Evolutionary conservation across 1,140 invertebrate genomes (phyloP).

Genomic region (Neodiprion virginianus): DNA sequence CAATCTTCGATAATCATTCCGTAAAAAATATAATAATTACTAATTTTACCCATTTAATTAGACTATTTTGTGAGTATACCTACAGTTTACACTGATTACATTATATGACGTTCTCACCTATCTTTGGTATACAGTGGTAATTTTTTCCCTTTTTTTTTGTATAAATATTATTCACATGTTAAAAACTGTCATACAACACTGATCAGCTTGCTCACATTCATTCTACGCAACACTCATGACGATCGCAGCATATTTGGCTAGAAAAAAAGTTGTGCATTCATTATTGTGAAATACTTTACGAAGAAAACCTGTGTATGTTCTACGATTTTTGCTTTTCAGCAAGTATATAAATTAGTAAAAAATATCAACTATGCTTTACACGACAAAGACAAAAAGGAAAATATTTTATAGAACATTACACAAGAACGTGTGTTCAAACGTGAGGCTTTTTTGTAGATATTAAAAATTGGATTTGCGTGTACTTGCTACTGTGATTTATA

Average conservation of each 20-base stretch:
- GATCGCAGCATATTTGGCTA: neutral
- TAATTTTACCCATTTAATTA: neutral
- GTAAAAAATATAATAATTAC: neutral
- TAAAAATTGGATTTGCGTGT: no score
- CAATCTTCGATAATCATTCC: neutral
- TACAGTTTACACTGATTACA: constrained; percentile 48
- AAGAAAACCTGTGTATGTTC: neutral
- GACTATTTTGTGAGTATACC: constrained; percentile 32
- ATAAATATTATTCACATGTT: constrained; percentile 46
- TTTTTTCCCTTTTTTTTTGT: constrained; percentile 35
- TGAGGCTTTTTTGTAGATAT: no score
- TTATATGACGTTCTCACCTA: constrained; percentile 52
- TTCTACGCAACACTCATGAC: neutral
- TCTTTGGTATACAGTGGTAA: constrained; percentile 61
- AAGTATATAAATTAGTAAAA: neutral
- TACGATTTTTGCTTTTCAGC: neutral
- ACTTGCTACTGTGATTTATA: no score
- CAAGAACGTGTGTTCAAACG: no score
- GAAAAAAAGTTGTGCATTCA: neutral
- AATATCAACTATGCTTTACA: neutral
- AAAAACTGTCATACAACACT: constrained; percentile 30
- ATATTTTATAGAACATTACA: no score
- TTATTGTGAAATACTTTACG: neutral
- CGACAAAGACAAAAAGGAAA: neutral
- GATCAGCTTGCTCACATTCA: constrained; percentile 1